Evolutionary conservation across 2,113 vertebrate species (phyloP).

Genomic region (Python bivittatus): DNA sequence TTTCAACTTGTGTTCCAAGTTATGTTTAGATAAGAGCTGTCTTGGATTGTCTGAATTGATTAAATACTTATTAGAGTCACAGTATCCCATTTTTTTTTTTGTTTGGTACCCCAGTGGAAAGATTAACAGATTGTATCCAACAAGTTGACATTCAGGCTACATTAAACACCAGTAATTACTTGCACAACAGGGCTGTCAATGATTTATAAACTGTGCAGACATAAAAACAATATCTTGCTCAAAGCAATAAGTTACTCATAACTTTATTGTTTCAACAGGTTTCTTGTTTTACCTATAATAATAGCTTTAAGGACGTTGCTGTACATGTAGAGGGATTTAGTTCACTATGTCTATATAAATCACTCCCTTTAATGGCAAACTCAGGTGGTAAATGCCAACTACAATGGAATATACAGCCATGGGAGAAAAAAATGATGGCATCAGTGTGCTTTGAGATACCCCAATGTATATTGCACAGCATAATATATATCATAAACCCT

Average conservation of each 20-base stretch:
- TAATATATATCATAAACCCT: neutral
- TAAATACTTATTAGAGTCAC: constrained; percentile 53
- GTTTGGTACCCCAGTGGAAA: constrained; percentile 53
- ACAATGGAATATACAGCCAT: neutral
- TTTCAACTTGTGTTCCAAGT: constrained; percentile 16
- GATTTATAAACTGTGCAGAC: constrained; percentile 69
- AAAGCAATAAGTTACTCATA: constrained; percentile 74
- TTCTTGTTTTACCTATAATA: constrained; percentile 34
- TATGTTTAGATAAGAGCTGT: constrained; percentile 13
- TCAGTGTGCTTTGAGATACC: neutral
- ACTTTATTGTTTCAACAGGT: constrained; percentile 48
- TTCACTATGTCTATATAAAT: neutral
- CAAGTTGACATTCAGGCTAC: constrained; percentile 65
- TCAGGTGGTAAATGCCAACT: neutral
- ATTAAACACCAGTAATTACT: constrained; percentile 62
- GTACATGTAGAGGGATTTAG: constrained; percentile 3
- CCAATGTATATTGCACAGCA: neutral
- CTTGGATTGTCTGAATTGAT: constrained; percentile 47
- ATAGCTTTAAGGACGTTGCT: constrained; percentile 31
- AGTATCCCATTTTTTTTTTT: constrained; percentile 40
- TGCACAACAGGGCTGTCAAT: constrained; percentile 73
- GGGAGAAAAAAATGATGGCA: neutral
- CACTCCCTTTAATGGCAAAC: neutral
- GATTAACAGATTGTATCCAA: constrained; percentile 66
- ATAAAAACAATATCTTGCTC: constrained; percentile 41